phyloP scores from a whole-genome alignment of 2,113 vertebrate genomes.

The Pavo muticus region DNA sequence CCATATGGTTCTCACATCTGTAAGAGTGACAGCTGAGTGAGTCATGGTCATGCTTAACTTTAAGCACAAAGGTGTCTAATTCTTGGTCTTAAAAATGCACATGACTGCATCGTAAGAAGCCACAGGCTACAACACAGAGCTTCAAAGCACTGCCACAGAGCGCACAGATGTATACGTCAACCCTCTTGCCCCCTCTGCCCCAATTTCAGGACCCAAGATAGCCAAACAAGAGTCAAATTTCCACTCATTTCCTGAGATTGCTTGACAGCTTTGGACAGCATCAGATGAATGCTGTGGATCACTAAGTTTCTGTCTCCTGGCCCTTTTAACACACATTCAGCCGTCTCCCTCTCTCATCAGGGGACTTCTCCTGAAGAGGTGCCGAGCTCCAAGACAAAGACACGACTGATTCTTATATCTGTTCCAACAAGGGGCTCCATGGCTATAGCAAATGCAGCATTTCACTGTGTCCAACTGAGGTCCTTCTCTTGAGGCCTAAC shows the following conservation, averaged over 20 bases:
- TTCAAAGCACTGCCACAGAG: slow-evolving; percentile 56
- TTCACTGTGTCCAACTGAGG: slow-evolving; percentile 42
- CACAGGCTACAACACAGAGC: slow-evolving; percentile 23
- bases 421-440: not conserved
- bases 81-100: slow-evolving; percentile 39
- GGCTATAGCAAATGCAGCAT: slow-evolving; percentile 17
- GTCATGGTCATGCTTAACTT: slow-evolving; percentile 53
- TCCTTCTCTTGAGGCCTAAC: slow-evolving; percentile 54
- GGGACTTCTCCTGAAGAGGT: slow-evolving; percentile 36
- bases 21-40: slow-evolving; percentile 53
- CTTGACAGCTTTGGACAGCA: slow-evolving; percentile 17
- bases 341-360: slow-evolving; percentile 13
- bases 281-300: slow-evolving; percentile 60
- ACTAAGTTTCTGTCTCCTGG: slow-evolving; percentile 59
- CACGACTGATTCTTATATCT: slow-evolving; percentile 46
- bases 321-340: slow-evolving; percentile 48
- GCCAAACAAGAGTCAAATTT: slow-evolving; percentile 59
- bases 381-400: slow-evolving; percentile 37
- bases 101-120: slow-evolving; percentile 43
- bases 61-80: slow-evolving; percentile 57
- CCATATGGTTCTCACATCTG: slow-evolving; percentile 37
- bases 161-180: slow-evolving; percentile 11
- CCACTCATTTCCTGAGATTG: slow-evolving; percentile 52
- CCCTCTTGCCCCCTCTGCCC: not conserved
- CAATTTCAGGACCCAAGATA: not conserved